Conservation (phyloP, 2,113 vertebrate genomes). For the Ursus arctos region DNA sequence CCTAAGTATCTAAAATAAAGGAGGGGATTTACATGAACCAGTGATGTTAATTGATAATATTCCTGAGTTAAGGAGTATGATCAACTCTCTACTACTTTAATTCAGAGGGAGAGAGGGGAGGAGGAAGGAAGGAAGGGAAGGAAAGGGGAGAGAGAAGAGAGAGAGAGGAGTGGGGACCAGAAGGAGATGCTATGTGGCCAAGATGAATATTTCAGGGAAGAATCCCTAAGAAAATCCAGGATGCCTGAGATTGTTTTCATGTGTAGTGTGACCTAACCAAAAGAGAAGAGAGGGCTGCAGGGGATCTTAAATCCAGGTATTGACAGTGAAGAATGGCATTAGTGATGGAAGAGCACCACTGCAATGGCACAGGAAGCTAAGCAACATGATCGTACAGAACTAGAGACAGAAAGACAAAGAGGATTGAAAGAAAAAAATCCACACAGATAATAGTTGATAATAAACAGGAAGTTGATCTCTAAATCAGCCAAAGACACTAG, state of each 20-base stretch:
- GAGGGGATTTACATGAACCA: background rate
- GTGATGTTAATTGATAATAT: background rate
- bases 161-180: accelerated
- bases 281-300: background rate
- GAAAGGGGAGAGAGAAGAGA: background rate
- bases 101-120: background rate
- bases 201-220: background rate
- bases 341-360: background rate
- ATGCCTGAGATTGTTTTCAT: background rate
- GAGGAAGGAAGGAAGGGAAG: background rate
- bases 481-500: background rate
- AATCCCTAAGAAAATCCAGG: background rate
- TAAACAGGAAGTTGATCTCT: conserved; percentile 61
- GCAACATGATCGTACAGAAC: too few species aligned
- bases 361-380: background rate
- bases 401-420: background rate
- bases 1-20: background rate
- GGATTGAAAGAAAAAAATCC: background rate
- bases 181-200: background rate
- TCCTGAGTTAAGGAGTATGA: background rate
- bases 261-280: background rate
- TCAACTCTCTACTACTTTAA: background rate
- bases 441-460: background rate
- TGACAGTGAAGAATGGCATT: background rate
- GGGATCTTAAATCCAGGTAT: background rate